phyloP scores from a whole-genome alignment of 1,140 invertebrate genomes.

The Sesamia nonagrioides region DNA sequence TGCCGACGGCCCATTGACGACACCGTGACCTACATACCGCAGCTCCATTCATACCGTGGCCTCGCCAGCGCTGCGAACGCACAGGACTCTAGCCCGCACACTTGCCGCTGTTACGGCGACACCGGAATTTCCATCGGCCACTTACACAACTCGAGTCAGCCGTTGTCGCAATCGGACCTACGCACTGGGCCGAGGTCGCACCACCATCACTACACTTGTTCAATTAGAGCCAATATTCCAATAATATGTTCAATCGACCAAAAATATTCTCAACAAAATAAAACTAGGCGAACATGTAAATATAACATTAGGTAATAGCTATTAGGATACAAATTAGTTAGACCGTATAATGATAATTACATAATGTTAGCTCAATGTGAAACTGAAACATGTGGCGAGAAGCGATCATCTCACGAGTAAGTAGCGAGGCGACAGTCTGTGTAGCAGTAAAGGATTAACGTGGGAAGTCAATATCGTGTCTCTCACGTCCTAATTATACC shows the following conservation, averaged over 20 bases:
- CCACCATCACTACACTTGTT: slow-evolving; percentile 84
- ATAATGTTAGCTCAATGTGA: slow-evolving; percentile 22
- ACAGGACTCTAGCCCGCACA: slow-evolving; percentile 73
- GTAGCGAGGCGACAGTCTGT: slow-evolving; percentile 24
- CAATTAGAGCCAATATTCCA: slow-evolving; percentile 83
- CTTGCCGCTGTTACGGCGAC: slow-evolving; percentile 64
- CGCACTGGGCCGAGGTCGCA: slow-evolving; percentile 70
- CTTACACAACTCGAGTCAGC: slow-evolving; percentile 82
- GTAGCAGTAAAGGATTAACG: slow-evolving; percentile 30
- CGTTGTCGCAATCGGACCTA: slow-evolving; percentile 81
- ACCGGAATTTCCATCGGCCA: slow-evolving; percentile 77
- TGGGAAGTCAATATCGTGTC: slow-evolving; percentile 33
- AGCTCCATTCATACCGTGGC: slow-evolving; percentile 84
- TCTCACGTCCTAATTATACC: slow-evolving; percentile 43
- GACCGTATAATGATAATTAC: slow-evolving; percentile 37
- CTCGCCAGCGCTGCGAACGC: slow-evolving; percentile 66
- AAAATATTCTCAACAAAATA: slow-evolving; percentile 47
- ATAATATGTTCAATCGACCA: slow-evolving; percentile 63
- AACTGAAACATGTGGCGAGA: slow-evolving; percentile 35
- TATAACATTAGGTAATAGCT: slow-evolving; percentile 37
- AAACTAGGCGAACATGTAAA: slow-evolving; percentile 31
- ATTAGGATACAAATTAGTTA: slow-evolving; percentile 29
- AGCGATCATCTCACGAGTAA: slow-evolving; percentile 24
- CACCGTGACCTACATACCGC: slow-evolving; percentile 85
- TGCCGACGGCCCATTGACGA: slow-evolving; percentile 83